phyloP scores from a whole-genome alignment of 2,888 invertebrate species.

The Volucella inanis region DNA sequence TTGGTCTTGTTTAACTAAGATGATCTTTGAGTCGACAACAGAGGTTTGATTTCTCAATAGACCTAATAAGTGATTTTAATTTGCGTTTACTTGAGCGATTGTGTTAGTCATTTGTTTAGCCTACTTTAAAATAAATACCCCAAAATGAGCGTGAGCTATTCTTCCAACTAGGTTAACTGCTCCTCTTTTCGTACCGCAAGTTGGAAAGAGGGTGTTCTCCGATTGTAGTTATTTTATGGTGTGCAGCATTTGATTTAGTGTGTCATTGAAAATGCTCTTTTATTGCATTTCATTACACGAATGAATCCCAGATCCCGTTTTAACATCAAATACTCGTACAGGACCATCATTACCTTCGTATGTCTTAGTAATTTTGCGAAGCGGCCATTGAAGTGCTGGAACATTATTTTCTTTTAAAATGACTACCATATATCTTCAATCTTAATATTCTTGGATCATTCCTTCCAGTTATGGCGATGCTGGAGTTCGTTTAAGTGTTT shows the following conservation, averaged over 20 bases:
- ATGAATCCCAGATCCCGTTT: slow-evolving; percentile 24
- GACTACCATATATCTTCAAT: too few species aligned
- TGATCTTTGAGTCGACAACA: not conserved
- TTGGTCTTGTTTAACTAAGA: not conserved
- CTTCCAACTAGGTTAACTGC: slow-evolving; percentile 54
- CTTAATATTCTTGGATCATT: too few species aligned
- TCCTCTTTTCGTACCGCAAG: slow-evolving; percentile 8
- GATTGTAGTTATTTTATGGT: slow-evolving; percentile 3
- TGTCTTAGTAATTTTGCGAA: slow-evolving; percentile 23
- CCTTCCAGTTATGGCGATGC: too few species aligned
- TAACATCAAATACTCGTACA: slow-evolving; percentile 42
- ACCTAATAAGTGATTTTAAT: slow-evolving; percentile 33
- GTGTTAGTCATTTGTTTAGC: slow-evolving; percentile 61
- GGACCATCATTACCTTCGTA: slow-evolving; percentile 33
- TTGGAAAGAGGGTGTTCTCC: slow-evolving; percentile 8
- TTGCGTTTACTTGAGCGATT: slow-evolving; percentile 52
- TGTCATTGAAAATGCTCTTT: slow-evolving; percentile 1
- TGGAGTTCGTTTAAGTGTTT: too few species aligned
- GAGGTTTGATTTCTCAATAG: slow-evolving; percentile 62
- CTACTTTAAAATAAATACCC: slow-evolving; percentile 59
- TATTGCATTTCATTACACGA: too few species aligned
- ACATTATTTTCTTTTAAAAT: slow-evolving; percentile 14
- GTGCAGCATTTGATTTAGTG: slow-evolving; percentile 18
- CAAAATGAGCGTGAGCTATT: slow-evolving; percentile 56
- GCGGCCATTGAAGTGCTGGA: slow-evolving; percentile 14